Evolutionary conservation across 2,888 invertebrate species (phyloP), one percentile per base, ranked within the genome.

Genomic region (Aphelenchoides bicaudatus): DNA sequence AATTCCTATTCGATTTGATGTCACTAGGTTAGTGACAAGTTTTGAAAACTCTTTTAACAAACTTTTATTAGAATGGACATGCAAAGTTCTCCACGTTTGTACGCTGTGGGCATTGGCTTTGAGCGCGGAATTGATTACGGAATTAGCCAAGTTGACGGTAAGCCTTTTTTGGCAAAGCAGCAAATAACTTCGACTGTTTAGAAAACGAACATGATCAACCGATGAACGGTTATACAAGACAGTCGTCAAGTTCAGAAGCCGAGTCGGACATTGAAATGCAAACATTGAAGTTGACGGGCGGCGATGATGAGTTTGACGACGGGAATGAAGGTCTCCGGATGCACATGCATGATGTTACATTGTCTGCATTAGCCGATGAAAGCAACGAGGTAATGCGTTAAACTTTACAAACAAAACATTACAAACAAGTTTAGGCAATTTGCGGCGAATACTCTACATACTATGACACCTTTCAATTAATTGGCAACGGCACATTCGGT

Each of bases 401-500:
- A n/a, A n/a, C n/a, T n/a, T n/a, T n/a, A n/a, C n/a, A n/a, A n/a
- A n/a, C 21, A n/a, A n/a, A n/a, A n/a, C n/a, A n/a, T n/a, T n/a
- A n/a, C n/a, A n/a, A n/a, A n/a, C n/a, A n/a, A n/a, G n/a, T n/a
- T n/a, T n/a, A n/a, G n/a, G n/a, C 53, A 3, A 58, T 66, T n/a
- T 60, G 68, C 3, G 68, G 68, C 16, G 68, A 69, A 39, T 86
- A 85, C 76, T 82, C 76, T 58, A 84, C 85, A 63, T 84, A 84
- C 54, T 86, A 82, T 61, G 73, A 78, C 28, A 79, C 86, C 0
- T 80, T 86, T 13, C 84, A 85, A 65, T 86, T 86, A 69, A 86
- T 87, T 34, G 87, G 87, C 78, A 86, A 86, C 80, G 87, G 87
- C 23, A 87, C 87, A 0, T 87, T 86, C 80, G 87, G 87, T 0